Evolutionary conservation across 2,888 invertebrate genomes (phyloP), one percentile per base, ranked within the genome.

Genomic region (Gibbula magus): DNA sequence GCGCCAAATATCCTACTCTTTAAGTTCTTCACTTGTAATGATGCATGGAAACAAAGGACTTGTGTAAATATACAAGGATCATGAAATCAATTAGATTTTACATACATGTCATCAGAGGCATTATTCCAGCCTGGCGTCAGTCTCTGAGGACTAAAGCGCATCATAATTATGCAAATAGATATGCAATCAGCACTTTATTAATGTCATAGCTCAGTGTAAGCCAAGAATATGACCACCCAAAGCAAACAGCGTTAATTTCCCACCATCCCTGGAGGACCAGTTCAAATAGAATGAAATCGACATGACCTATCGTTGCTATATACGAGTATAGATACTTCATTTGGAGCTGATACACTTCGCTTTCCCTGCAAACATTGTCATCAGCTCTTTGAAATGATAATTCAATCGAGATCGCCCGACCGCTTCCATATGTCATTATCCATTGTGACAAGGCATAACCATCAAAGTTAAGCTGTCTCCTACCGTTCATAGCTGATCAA

Each of bases 201-300:
- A 16, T 29, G 61, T 61, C 61, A 61, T 25, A 61, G 16, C 29
- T 29, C 61, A 3, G 3, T 29, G 29, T 61, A 61, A 61, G 25
- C 61, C 29, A 29, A 29, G 25, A 61, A 61, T 25, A 29, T n/a
- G 25, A 61, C 25, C 29, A 61, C 25, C 16, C 61, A 29, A 29
- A 22, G 16, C 61, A 61, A 61, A 61, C 61, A 61, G 16, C 29
- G 61, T 61, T 61, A 61, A 61, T 61, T 61, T 61, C 61, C 61
- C 13, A 16, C 25, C 25, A 61, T 13, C 22, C 61, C 61, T 25
- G 2, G 25, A 10, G 61, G 29, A 25, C 29, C 25, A 25, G 29
- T 61, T 61, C 61, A 61, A 61, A 61, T 61, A 61, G 29, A 29
- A 61, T 29, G 29, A 61, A 61, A 61, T 61, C 29, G 61, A 61